Evolutionary conservation across 2,888 invertebrate species (phyloP), one percentile per base, ranked within the genome.

Genomic region (Spialia ferax): DNA sequence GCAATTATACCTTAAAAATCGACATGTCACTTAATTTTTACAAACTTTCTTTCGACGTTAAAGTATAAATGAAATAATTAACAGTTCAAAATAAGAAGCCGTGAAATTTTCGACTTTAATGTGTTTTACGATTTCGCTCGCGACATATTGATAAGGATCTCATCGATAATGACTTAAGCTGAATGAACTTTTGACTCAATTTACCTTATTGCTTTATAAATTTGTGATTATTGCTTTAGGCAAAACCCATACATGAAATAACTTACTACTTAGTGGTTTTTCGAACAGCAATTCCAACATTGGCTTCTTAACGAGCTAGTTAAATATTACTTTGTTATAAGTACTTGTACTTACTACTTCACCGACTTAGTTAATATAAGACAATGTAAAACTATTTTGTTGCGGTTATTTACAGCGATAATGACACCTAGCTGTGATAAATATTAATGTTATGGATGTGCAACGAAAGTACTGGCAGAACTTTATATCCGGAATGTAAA

Each of bases 121-220:
- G 59, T 59, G 48, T 50, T 50, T 65, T 50, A 65, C 50, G 59
- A 38, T 38, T 52, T 42, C 20, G 22, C 22, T 15, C 18, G 26
- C 0, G 26, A 56, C 11, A 32, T 20, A 65, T 59, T 38, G 65
- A 65, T 65, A 59, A 50, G 13, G 35, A 65, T 65, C 65, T 65
- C 48, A 10, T 26, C 50, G 32, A 35, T 65, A 65, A 65, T 65
- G 65, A 42, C 65, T 65, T 52, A 59, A 65, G 59, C 42, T 18
- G 32, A 52, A 52, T 66, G 59, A 66, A 66, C 65, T 66, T 60
- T 65, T 66, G 32, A 42, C 52, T 60, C 22, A 52, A 66, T 66
- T 66, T 60, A 66, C 52, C 52, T 54, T 59, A 60, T 60, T 38
- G 59, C 59, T 52, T 20, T 38, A 59, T 52, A 50, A 59, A 59